Conservation (phyloP, 2,888 invertebrate species). For the Stenchaetothrips biformis region DNA sequence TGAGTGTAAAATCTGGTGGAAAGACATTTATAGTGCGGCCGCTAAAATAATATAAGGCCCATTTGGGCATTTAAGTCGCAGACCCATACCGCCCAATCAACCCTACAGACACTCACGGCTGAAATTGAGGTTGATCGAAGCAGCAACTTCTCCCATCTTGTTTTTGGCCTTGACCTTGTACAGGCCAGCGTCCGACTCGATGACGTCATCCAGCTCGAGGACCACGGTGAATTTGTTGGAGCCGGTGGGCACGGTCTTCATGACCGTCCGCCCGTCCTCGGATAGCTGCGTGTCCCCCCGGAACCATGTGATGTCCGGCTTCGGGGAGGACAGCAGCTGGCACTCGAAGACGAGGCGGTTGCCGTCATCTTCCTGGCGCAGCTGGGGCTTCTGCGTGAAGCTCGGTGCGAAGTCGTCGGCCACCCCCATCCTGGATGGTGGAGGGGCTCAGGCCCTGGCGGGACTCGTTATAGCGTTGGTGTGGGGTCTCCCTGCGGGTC, state of each 20-base stretch:
- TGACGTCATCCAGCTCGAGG: slow-evolving; percentile 90
- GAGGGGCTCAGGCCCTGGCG: slow-evolving; percentile 13
- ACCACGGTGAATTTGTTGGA: slow-evolving; percentile 85
- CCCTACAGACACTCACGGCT: slow-evolving; percentile 73
- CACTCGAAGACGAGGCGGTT: slow-evolving; percentile 93
- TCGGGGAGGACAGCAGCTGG: slow-evolving; percentile 79
- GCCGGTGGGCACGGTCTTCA: slow-evolving; percentile 80
- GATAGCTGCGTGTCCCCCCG: slow-evolving; percentile 78
- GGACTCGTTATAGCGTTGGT: slow-evolving; percentile 6
- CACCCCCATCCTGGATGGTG: slow-evolving; percentile 62
- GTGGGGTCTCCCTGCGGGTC: not conserved
- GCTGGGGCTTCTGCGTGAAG: slow-evolving; percentile 96
- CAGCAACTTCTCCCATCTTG: slow-evolving; percentile 94
- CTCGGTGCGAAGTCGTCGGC: slow-evolving; percentile 95
- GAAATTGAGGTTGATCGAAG: slow-evolving; percentile 95
- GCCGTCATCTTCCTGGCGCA: slow-evolving; percentile 93
- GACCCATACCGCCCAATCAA: not conserved
- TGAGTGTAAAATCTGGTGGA: no score
- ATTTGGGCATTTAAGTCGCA: no score
- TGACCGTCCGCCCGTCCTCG: slow-evolving; percentile 80
- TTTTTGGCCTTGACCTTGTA: slow-evolving; percentile 97
- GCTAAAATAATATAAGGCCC: slow-evolving; percentile 8
- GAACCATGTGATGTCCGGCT: slow-evolving; percentile 89
- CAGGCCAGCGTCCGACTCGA: slow-evolving; percentile 91
- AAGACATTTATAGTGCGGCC: slow-evolving; percentile 29